A percentile compares a stretch with the other conserved stretches of the same genome.
Evolutionary conservation across 2,888 invertebrate genomes (phyloP).

Genomic region (Nymphalis polychloros): DNA sequence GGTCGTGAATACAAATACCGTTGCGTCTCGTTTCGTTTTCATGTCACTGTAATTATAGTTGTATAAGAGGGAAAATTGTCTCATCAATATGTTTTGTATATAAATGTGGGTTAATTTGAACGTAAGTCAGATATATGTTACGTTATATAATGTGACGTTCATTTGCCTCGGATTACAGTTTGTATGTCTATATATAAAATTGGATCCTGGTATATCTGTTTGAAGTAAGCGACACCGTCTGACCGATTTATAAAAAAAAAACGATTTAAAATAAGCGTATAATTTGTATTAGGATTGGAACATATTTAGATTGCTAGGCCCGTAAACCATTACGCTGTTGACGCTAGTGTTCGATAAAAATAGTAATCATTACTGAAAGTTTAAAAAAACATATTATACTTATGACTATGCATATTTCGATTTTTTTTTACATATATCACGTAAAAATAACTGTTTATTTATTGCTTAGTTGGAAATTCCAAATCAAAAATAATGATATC

Average conservation of each 20-base stretch:
- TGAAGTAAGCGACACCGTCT: no score
- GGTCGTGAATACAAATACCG: conserved; percentile 10
- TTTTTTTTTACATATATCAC: neutral
- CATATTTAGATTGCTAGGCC: no score
- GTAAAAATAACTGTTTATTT: no score
- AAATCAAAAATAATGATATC: neutral
- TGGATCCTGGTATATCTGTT: no score
- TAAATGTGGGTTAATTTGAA: neutral
- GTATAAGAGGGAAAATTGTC: conserved; percentile 11
- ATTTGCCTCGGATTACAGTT: neutral
- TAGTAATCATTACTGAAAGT: no score
- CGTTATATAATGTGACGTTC: neutral
- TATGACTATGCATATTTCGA: no score
- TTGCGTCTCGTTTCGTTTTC: conserved; percentile 8
- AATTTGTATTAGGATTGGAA: no score
- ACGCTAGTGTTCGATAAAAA: no score
- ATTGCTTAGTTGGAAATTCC: neutral
- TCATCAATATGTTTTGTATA: neutral
- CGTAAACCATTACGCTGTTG: no score
- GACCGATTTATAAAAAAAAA: no score
- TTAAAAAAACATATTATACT: no score
- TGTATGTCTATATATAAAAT: neutral
- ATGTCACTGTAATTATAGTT: conserved; percentile 10
- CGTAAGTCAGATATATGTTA: neutral
- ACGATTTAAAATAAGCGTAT: no score